A percentile compares a stretch with the other conserved stretches of the same genome.
phyloP scores from a whole-genome alignment of 2,797 vertebrate species.

The Lemur catta region DNA sequence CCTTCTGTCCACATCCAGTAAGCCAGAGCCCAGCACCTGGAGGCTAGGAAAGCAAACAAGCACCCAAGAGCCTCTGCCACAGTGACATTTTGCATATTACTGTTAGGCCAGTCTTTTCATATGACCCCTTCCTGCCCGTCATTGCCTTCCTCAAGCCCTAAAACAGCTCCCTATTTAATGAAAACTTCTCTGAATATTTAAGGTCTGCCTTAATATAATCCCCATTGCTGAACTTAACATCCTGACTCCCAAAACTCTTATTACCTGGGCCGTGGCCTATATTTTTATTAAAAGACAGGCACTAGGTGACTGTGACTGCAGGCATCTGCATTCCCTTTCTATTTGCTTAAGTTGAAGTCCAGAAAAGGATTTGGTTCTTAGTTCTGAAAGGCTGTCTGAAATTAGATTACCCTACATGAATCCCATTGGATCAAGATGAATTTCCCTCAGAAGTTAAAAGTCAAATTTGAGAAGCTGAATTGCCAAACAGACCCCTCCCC shows the following conservation, averaged over 20 bases:
- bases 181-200: background rate
- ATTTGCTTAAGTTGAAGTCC: background rate
- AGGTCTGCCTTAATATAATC: background rate
- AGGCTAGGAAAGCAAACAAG: background rate
- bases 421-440: background rate
- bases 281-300: constrained; percentile 19
- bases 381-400: background rate
- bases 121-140: background rate
- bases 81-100: background rate
- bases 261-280: background rate
- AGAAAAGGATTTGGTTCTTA: background rate
- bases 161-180: background rate
- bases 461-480: background rate
- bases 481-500: background rate
- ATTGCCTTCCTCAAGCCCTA: background rate
- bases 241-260: background rate
- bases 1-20: background rate
- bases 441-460: background rate
- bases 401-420: background rate
- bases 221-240: background rate
- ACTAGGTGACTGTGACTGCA: background rate
- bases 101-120: background rate
- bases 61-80: background rate
- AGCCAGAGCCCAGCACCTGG: background rate
- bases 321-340: background rate